Percentiles rank a stretch among this genome's conserved stretches.
Conservation (phyloP, 2,797 vertebrate species). For the Phylloscopus collybita region DNA sequence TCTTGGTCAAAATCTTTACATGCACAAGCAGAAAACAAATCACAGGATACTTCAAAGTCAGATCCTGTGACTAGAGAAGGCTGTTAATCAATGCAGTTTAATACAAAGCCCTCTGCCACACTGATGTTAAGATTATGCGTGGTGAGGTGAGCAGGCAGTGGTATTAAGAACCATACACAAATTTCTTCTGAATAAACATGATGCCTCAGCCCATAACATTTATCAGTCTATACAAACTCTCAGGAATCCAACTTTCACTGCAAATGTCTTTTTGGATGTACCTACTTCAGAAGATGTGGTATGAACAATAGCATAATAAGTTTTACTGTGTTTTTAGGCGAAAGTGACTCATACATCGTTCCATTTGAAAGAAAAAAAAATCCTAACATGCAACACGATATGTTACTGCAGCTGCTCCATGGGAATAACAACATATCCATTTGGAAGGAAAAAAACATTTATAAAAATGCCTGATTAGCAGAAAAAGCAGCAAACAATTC, state of each 20-base stretch:
- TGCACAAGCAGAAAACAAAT: background rate
- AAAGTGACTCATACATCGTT: conserved; percentile 37
- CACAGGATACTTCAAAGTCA: conserved; percentile 14
- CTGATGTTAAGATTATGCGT: background rate
- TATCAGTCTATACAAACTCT: background rate
- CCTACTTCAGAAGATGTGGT: conserved; percentile 30
- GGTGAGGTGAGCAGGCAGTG: background rate
- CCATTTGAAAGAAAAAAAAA: conserved; percentile 43
- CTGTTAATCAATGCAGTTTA: conserved; percentile 20
- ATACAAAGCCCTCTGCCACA: background rate
- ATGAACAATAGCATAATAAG: conserved; percentile 30
- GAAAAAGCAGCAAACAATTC: conserved; percentile 56
- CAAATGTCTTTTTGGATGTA: conserved; percentile 12
- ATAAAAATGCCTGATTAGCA: conserved; percentile 48
- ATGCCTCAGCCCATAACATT: background rate
- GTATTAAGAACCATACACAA: background rate
- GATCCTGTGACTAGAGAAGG: background rate
- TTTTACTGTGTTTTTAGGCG: conserved; percentile 48
- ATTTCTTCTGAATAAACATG: conserved; percentile 2
- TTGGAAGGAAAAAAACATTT: conserved; percentile 47
- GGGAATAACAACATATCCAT: conserved; percentile 22
- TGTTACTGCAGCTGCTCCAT: conserved; percentile 25
- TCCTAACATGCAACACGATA: conserved; percentile 14
- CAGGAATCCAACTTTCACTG: background rate
- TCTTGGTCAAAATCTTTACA: conserved; percentile 25